Conservation (phyloP, 1,140 invertebrate genomes). For the Sycophaga agraensis region DNA sequence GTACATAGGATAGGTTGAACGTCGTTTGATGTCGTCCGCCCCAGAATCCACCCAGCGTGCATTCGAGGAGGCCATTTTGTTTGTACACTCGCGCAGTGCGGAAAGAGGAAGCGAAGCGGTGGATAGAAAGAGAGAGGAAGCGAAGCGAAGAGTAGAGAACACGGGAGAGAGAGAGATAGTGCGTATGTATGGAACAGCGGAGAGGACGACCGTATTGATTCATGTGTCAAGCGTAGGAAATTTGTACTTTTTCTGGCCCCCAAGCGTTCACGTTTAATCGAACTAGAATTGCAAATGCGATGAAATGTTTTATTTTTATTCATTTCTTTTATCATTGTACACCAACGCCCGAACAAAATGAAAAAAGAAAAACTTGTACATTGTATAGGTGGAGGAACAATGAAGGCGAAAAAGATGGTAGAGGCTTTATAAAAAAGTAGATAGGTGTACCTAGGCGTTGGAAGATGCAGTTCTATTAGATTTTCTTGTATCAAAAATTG, state of each 20-base stretch:
- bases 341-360: too few relatives aligned
- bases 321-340: too few relatives aligned
- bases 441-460: too few relatives aligned
- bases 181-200: neutral
- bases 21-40: too few relatives aligned
- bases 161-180: neutral
- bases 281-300: too few relatives aligned
- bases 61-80: conserved; percentile 55
- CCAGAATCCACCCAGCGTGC: too few relatives aligned
- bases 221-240: conserved; percentile 46
- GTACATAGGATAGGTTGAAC: too few relatives aligned
- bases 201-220: conserved; percentile 55
- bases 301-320: neutral
- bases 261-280: neutral
- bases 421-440: neutral
- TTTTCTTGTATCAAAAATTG: too few relatives aligned
- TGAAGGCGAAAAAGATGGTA: neutral
- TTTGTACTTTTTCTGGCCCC: conserved; percentile 31
- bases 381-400: too few relatives aligned
- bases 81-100: conserved; percentile 35
- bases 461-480: too few relatives aligned
- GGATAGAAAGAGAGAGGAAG: neutral
- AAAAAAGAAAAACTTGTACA: too few relatives aligned
- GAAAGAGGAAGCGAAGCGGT: conserved; percentile 5
- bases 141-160: neutral